Conservation (phyloP, 2,113 vertebrate genomes). For the Pseudorectes ferrugineus region DNA sequence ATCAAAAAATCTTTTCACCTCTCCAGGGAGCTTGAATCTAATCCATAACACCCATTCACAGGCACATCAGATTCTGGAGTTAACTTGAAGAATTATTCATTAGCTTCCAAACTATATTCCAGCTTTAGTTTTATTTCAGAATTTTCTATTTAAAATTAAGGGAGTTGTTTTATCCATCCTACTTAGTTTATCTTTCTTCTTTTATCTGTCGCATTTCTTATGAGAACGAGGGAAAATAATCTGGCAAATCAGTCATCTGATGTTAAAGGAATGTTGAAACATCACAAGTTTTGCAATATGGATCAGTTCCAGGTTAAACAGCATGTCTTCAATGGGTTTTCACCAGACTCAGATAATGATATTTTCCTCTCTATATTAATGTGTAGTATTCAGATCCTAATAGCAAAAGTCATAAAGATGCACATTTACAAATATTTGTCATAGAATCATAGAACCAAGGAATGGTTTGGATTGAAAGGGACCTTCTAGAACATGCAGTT, state of each 20-base stretch:
- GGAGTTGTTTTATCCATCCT: not conserved
- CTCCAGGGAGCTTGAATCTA: not conserved
- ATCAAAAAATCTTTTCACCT: too few species aligned
- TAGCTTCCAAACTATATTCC: not conserved
- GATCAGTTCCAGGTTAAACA: not conserved
- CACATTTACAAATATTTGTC: not conserved
- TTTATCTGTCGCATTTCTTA: not conserved
- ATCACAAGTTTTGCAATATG: not conserved
- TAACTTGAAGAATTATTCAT: not conserved
- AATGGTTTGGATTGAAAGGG: not conserved
- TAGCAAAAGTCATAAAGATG: not conserved
- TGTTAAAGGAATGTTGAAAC: not conserved
- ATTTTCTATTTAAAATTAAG: not conserved
- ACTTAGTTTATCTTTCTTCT: not conserved
- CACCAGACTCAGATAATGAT: not conserved
- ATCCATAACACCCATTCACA: not conserved
- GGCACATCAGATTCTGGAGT: not conserved
- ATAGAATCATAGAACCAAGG: not conserved
- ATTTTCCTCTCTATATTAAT: not conserved
- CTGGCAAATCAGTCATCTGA: not conserved
- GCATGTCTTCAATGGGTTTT: not conserved
- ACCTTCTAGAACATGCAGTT: not conserved
- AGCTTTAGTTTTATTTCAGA: not conserved
- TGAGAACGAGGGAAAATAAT: not conserved
- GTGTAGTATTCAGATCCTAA: not conserved